These are phyloP conservation scores for Actenoides lindsayi DNA, from an alignment of 2,113 vertebrate species.

Conservation along the genomic window DNA sequence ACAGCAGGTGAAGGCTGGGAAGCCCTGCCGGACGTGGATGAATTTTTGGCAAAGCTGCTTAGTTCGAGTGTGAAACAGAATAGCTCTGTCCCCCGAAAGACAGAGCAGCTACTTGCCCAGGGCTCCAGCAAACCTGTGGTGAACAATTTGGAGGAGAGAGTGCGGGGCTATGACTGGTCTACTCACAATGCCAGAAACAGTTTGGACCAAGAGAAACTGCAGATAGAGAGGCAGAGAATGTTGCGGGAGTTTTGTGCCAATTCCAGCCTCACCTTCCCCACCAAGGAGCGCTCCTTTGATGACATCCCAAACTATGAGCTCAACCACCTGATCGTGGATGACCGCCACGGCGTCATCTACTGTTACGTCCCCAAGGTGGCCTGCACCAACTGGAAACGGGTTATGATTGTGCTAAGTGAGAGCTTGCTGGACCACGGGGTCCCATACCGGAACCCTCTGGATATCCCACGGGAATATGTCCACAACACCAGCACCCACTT, in stretches of 20 bases:
- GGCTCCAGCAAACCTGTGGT: conserved; percentile 76
- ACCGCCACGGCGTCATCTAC: conserved; percentile 95
- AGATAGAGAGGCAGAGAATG: conserved; percentile 80
- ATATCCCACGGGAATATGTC: conserved; percentile 85
- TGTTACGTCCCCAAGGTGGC: conserved; percentile 98
- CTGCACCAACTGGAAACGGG: conserved; percentile 97
- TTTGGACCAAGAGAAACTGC: conserved; percentile 79
- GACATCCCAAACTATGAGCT: conserved; percentile 97
- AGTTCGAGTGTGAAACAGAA: conserved; percentile 10
- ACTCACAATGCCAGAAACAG: conserved; percentile 73
- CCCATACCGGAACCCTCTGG: conserved; percentile 89
- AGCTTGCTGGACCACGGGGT: conserved; percentile 86
- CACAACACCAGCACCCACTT: conserved; percentile 94
- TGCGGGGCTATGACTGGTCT: conserved; percentile 91
- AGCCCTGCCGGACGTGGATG: conserved; percentile 82
- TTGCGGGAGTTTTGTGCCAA: conserved; percentile 86
- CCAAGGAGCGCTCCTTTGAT: conserved; percentile 92
- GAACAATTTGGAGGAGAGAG: conserved; percentile 79
- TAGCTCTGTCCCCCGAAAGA: not conserved
- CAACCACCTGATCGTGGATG: conserved; percentile 96
- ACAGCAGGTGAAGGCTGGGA: conserved; percentile 34
- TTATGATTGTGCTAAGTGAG: conserved; percentile 95
- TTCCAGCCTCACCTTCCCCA: conserved; percentile 85
- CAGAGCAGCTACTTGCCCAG: conserved; percentile 53
- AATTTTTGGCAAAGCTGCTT: conserved; percentile 86